Conservation (phyloP, 2,797 vertebrate species). For the Xenops minutus region DNA sequence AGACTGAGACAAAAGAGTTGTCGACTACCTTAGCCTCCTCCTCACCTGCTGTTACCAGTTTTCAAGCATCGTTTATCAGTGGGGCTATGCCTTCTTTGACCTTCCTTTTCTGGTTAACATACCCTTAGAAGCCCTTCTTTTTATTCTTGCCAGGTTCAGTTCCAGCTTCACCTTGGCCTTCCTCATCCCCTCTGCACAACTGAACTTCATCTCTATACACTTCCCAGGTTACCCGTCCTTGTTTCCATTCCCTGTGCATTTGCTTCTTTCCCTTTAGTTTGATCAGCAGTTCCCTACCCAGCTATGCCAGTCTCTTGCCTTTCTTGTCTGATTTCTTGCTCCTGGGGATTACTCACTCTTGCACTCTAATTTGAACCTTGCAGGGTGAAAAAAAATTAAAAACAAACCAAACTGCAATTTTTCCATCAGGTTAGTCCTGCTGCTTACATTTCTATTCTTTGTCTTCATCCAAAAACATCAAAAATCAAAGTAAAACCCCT, state of each 20-base stretch:
- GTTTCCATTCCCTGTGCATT: background rate
- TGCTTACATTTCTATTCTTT: background rate
- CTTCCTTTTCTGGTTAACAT: background rate
- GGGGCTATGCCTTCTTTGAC: background rate
- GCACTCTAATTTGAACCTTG: background rate
- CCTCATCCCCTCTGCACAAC: background rate
- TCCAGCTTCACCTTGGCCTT: background rate
- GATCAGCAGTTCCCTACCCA: background rate
- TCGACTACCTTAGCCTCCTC: background rate
- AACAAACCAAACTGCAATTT: background rate
- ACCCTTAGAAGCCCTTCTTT: background rate
- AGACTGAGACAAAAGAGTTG: background rate
- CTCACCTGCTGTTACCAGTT: background rate
- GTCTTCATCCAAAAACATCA: background rate
- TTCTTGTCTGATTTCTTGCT: background rate
- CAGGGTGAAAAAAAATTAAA: background rate
- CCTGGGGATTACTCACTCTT: background rate
- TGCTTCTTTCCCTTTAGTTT: background rate
- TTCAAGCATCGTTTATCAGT: background rate
- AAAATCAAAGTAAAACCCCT: background rate
- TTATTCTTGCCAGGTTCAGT: background rate
- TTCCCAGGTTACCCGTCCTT: background rate
- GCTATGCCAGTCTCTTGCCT: background rate
- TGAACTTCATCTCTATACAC: background rate
- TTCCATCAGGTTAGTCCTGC: background rate